A percentile compares a stretch with the other conserved stretches of the same genome.
phyloP scores from a whole-genome alignment of 1,140 invertebrate species.

The Lethrus apterus region DNA sequence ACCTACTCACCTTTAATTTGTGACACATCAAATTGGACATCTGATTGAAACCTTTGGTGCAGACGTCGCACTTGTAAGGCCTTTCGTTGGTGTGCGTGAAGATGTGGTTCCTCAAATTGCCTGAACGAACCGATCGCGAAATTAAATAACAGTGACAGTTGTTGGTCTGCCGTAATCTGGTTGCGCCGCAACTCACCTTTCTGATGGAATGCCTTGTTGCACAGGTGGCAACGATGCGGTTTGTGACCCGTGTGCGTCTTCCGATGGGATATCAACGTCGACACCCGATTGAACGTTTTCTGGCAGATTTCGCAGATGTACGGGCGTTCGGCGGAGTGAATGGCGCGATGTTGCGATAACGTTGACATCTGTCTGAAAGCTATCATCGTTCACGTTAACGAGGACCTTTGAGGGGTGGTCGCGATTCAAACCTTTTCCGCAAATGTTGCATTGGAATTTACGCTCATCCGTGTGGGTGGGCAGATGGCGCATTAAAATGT shows the following conservation, averaged over 20 bases:
- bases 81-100: slow-evolving; percentile 74
- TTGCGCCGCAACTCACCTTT: no score
- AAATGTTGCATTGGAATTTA: slow-evolving; percentile 70
- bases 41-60: slow-evolving; percentile 72
- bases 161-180: no score
- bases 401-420: no score
- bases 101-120: slow-evolving; percentile 62
- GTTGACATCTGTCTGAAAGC: slow-evolving; percentile 72
- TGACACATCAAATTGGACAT: slow-evolving; percentile 75
- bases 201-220: slow-evolving; percentile 69
- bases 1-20: slow-evolving; percentile 53
- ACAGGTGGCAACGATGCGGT: slow-evolving; percentile 63
- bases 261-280: slow-evolving; percentile 66
- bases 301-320: slow-evolving; percentile 66
- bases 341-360: slow-evolving; percentile 64
- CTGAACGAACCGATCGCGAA: slow-evolving; percentile 37
- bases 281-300: slow-evolving; percentile 69
- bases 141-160: no score
- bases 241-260: slow-evolving; percentile 67
- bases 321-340: slow-evolving; percentile 61
- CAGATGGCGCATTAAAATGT: slow-evolving; percentile 70
- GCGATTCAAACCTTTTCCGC: slow-evolving; percentile 45
- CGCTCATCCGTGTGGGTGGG: slow-evolving; percentile 77
- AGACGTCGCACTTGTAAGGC: slow-evolving; percentile 72
- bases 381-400: no score